Evolutionary conservation across 2,888 invertebrate genomes (phyloP), one percentile per base, ranked within the genome.

Genomic region (Lamellibrachia columna): DNA sequence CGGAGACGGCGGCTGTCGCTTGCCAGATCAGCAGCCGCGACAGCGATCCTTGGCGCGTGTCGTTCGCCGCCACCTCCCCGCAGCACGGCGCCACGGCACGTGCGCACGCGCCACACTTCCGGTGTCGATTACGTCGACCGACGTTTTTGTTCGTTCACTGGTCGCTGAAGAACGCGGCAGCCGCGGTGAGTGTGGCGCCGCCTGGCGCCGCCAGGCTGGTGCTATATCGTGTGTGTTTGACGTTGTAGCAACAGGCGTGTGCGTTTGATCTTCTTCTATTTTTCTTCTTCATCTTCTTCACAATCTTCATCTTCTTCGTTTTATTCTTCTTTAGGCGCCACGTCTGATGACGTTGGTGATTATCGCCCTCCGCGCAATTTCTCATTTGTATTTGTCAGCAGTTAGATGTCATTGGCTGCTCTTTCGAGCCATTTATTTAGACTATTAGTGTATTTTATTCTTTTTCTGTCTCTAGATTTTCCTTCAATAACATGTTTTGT

Each of bases 11-110:
- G 75, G 22, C 75, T 75, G 75, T 75, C 75, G 75, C 75, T n/a
- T 75, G 75, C 22, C 75, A 75, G 75, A 75, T 75, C 75, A 75
- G 75, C n/a, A n/a, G 75, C 75, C 75, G 75, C n/a, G 75, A 75
- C 75, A 75, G 75, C 15, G 22, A n/a, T 75, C 15, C 75, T 15
- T 6, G 22, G 75, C 75, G 75, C 22, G 75, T 75, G 75, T 22
- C 75, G 15, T 22, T 15, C 75, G 75, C 75, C 75, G 75, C 75
- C 75, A 11, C 75, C 75, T 11, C 75, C 75, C n/a, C 75, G 75
- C 75, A 15, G 75, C 75, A 4, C 22, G 75, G 75, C 75, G 75
- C 75, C 75, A 75, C 22, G n/a, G 75, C 22, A 75, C 22, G 75
- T 75, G 75, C 75, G 58, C 75, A 75, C 75, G 75, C 75, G 75